Base-by-base conservation (phyloP, 2,888 invertebrate genomes). In the Ormyrus pomaceus region DNA sequence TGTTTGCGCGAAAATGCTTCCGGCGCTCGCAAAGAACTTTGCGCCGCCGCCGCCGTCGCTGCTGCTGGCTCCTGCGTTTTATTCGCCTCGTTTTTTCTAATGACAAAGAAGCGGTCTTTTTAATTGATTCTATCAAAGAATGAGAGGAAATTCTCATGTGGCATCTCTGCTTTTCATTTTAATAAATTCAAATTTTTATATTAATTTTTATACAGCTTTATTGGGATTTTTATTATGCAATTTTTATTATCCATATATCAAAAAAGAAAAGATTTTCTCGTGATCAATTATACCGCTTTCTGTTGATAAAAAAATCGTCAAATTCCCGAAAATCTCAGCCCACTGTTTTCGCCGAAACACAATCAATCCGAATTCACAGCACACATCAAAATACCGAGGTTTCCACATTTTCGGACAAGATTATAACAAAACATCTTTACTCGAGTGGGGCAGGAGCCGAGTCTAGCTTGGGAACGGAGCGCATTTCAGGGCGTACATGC, bases 401-500 rank as follows among this genome's bases (percentile, higher is more conserved):
- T 72, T 70, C 58, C 6, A 7, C 7, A 13, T 10, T 70, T 70
- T 53, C 61, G 51, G 5, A 34, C 51, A 7, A 72, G 61, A 71
- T 51, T n/a, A 7, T 45, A 71, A 61, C 11, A 9, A 71, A 70
- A 61, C 51, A 71, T 11, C 61, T n/a, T 56, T 0, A 19, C 61
- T 10, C 34, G 6, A 34, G 4, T 3, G 45, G 53, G 34, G 66
- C 9, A 53, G 46, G 69, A 48, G 69, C 4, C 34, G 34, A 46
- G 19, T 13, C 10, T 13, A 83, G 83, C 85, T 86, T 87, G 87
- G 85, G 86, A 88, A 88, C 86, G 86, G 87, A 86, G 84, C 86
- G 85, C 34, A 84, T 85, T 86, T 86, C 85, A 86, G 87, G 87
- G 62, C 10, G 46, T 85, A 85, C 85, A 85, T 83, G 83, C 86